phyloP scores from a whole-genome alignment of 2,888 invertebrate species.

The Cataglyphis livida region DNA sequence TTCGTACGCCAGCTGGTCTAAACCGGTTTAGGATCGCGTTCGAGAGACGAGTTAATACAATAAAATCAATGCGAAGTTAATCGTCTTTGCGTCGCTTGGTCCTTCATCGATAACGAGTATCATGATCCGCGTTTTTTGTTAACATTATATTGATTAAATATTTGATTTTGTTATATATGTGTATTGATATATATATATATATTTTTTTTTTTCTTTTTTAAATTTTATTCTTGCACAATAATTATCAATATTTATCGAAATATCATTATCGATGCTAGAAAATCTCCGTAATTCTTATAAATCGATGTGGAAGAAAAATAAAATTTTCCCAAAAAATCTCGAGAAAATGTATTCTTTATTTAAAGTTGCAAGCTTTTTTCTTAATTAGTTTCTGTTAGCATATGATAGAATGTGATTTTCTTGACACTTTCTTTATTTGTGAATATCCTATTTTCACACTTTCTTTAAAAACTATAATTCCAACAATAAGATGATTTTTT shows the following conservation, averaged over 20 bases:
- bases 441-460: not conserved
- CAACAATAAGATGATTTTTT: not conserved
- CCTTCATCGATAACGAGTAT: not conserved
- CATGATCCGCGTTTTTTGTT: not conserved
- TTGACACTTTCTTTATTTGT: not conserved
- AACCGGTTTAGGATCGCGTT: constrained; percentile 74
- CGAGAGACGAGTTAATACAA: constrained; percentile 69
- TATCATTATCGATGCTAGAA: not conserved
- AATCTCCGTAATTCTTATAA: not conserved
- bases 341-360: not conserved
- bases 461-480: not conserved
- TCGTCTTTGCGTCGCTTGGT: constrained; percentile 54
- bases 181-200: not conserved
- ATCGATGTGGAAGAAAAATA: not conserved
- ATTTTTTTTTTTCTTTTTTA: not conserved
- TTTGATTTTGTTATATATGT: not conserved
- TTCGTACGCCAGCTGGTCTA: constrained; percentile 71
- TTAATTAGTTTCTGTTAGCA: not conserved
- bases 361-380: not conserved
- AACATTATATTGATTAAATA: constrained; percentile 26
- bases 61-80: constrained; percentile 78
- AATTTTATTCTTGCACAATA: not conserved
- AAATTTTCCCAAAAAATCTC: not conserved
- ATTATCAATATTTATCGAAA: not conserved
- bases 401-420: not conserved